Conservation (phyloP, 2,797 vertebrate species). For the Coregonus sp. region DNA sequence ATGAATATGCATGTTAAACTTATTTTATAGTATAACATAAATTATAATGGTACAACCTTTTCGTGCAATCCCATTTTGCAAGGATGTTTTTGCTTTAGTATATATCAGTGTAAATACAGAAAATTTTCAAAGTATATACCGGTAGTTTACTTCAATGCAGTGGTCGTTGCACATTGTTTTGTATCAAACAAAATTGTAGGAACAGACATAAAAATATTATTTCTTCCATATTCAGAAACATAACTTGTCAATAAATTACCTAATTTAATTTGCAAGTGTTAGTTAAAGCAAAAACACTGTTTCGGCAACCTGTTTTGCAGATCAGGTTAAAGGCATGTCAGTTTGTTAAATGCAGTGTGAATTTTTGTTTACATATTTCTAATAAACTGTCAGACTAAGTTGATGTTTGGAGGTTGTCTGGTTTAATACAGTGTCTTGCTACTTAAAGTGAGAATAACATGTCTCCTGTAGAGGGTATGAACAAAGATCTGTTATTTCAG, state of each 20-base stretch:
- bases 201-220: slow-evolving; percentile 54
- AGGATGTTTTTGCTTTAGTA: slow-evolving; percentile 28
- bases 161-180: slow-evolving; percentile 26
- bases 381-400: slow-evolving; percentile 83
- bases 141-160: background rate
- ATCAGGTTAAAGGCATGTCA: slow-evolving; percentile 77
- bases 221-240: slow-evolving; percentile 61
- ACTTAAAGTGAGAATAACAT: background rate
- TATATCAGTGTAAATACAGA: slow-evolving; percentile 11
- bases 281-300: slow-evolving; percentile 54
- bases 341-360: slow-evolving; percentile 84
- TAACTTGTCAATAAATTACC: slow-evolving; percentile 63
- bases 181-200: slow-evolving; percentile 31
- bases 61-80: slow-evolving; percentile 37
- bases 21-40: slow-evolving; percentile 34
- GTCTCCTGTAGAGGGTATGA: no score
- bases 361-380: slow-evolving; percentile 89
- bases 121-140: slow-evolving; percentile 12
- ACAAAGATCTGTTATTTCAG: no score
- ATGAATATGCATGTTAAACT: slow-evolving; percentile 57
- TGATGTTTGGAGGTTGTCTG: slow-evolving; percentile 2
- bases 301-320: slow-evolving; percentile 59
- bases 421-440: background rate
- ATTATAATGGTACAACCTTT: slow-evolving; percentile 23
- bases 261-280: slow-evolving; percentile 79